These are phyloP conservation scores for Anolis sagrei DNA, from an alignment of 2,113 vertebrate genomes.

Conservation along the genomic window DNA sequence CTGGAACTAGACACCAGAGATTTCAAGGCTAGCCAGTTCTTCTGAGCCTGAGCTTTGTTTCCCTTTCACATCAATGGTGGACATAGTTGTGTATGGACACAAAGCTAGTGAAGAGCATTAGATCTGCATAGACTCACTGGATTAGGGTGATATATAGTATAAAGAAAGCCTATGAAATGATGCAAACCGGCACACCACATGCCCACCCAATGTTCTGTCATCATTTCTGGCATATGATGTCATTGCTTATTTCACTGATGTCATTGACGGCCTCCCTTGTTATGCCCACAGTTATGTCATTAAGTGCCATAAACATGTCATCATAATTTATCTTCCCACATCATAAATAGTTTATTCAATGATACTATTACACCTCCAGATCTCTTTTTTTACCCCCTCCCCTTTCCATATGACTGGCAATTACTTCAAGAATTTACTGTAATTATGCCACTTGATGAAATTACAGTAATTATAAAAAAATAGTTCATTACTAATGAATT, in stretches of 20 bases:
- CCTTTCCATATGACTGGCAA: conserved; percentile 81
- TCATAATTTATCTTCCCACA: conserved; percentile 79
- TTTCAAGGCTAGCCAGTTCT: not conserved
- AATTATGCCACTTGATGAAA: conserved; percentile 86
- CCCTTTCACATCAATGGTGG: not conserved
- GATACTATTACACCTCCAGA: conserved; percentile 79
- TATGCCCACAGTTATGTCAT: conserved; percentile 70
- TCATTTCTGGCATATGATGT: conserved; percentile 61
- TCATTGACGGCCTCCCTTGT: conserved; percentile 65
- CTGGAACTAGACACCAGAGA: not conserved
- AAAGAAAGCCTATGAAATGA: not conserved
- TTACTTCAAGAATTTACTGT: conserved; percentile 85
- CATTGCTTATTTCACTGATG: conserved; percentile 73
- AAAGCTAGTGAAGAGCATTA: not conserved
- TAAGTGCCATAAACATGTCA: conserved; percentile 76
- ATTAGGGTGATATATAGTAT: not conserved
- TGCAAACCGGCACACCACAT: conserved; percentile 17
- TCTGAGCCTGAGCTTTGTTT: not conserved
- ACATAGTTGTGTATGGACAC: not conserved
- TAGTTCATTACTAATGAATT: conserved; percentile 85
- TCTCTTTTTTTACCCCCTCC: conserved; percentile 67
- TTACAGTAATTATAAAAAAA: conserved; percentile 85
- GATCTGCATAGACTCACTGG: no score
- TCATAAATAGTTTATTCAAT: conserved; percentile 81
- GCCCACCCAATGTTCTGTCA: conserved; percentile 28